Evolutionary conservation across 2,113 vertebrate genomes (phyloP), one percentile per base, ranked within the genome.

Genomic region (Siniperca chuatsi): DNA sequence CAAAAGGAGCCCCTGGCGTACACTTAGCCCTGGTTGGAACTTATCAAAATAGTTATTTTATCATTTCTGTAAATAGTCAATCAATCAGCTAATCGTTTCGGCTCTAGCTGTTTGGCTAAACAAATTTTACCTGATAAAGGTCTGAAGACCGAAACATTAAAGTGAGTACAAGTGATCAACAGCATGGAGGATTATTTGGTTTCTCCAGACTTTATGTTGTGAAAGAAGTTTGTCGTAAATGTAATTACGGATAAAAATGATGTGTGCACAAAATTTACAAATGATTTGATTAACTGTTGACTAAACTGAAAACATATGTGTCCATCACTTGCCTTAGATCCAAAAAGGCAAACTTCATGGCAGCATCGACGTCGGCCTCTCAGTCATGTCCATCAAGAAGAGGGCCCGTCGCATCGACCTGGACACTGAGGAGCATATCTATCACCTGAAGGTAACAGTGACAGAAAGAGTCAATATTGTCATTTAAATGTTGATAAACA

Each of bases 331-430:
- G 35, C 92, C 92, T 92, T 91, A 99, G 98, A 98, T 98, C 93
- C 98, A 99, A 94, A 99, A 98, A 89, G 98, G 98, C 62, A 99
- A 99, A 89, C 96, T 99, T 61, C 98, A 99, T 8, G 98, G 98
- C 67, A 99, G 98, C 95, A 99, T 99, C 6, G 98, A 99, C 74
- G 98, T 99, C 1, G 98, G 98, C 61, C 96, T 99, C 70, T 99
- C 98, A 0, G 98, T 99, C 83, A 99, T 99, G 98, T 99, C 98
- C 40, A 97, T 99, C 73, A 99, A 99, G 95, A 99, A 99, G 95
- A 97, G 97, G 90, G 97, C 97, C 85, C 97, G 97, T 25, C 96
- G 98, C 71, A 99, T 99, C 90, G 98, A 99, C 91, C 96, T 99
- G 82, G 98, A 99, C 93, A 99, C 98, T 0, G 98, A 99, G 90